phyloP scores from a whole-genome alignment of 2,797 vertebrate species.

The Malurus splendens region DNA sequence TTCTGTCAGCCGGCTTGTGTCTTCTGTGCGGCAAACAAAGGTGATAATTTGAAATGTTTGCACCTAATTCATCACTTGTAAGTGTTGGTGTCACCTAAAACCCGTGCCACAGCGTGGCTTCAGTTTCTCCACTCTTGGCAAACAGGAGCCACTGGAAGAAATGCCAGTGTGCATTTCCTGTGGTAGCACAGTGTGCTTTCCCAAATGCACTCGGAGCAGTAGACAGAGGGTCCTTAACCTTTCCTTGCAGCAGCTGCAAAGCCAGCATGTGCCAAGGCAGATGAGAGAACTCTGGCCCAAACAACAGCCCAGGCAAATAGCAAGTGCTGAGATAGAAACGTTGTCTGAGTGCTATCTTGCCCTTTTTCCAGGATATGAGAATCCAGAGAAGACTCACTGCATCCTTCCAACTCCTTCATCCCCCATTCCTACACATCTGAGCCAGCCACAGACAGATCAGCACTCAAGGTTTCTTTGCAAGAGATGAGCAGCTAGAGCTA shows the following conservation, averaged over 20 bases:
- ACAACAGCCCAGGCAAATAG: background rate
- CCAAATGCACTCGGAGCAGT: background rate
- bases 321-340: accelerated
- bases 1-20: background rate
- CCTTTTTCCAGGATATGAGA: background rate
- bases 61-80: background rate
- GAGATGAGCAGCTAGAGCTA: background rate
- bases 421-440: background rate
- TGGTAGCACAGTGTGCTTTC: background rate
- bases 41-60: slow-evolving; percentile 48
- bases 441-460: background rate
- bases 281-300: background rate
- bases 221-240: background rate
- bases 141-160: background rate
- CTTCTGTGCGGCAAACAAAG: slow-evolving; percentile 12
- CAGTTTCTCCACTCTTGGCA: background rate
- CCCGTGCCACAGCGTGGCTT: background rate
- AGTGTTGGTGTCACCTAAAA: background rate
- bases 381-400: background rate
- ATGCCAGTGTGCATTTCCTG: background rate
- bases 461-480: background rate
- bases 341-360: background rate
- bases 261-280: accelerated
- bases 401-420: background rate
- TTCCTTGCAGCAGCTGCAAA: background rate